Conservation (phyloP, 2,888 invertebrate species). For the Tiliacea citrago region DNA sequence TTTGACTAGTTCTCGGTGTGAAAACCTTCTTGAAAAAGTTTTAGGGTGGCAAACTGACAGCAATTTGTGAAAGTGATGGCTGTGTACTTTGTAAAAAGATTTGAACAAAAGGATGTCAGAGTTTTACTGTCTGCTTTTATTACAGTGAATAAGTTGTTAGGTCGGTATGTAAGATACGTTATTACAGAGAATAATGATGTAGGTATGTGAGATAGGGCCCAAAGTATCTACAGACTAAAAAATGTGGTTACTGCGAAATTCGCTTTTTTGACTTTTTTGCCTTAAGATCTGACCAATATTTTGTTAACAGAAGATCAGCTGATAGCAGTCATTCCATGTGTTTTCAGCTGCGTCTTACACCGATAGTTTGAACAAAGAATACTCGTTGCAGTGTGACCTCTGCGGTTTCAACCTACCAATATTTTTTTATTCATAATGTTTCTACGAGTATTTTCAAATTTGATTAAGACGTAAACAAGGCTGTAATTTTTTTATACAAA, state of each 20-base stretch:
- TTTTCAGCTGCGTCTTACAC: not conserved
- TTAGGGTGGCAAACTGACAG: conserved; percentile 3
- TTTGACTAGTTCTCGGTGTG: conserved; percentile 12
- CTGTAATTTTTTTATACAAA: too few species aligned
- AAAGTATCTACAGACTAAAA: not conserved
- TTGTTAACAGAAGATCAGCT: not conserved
- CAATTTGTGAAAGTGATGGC: conserved; percentile 47
- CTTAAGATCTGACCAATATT: not conserved
- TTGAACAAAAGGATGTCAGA: conserved; percentile 28
- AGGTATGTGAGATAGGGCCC: not conserved
- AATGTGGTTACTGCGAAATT: conserved; percentile 1
- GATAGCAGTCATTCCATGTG: not conserved
- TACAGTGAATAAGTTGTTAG: conserved; percentile 1
- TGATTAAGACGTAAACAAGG: too few species aligned
- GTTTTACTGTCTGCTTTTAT: conserved; percentile 22
- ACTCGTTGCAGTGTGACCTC: too few species aligned
- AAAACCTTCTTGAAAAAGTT: conserved; percentile 28
- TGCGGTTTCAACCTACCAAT: too few species aligned
- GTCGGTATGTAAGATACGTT: not conserved
- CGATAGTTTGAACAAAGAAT: not conserved
- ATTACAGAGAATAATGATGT: too few species aligned
- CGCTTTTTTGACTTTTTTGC: not conserved
- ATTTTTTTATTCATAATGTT: too few species aligned
- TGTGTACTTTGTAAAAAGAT: conserved; percentile 25
- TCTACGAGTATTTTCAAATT: too few species aligned